phyloP scores from a whole-genome alignment of 2,797 vertebrate genomes.

The Sebastiscus albofasciatus region DNA sequence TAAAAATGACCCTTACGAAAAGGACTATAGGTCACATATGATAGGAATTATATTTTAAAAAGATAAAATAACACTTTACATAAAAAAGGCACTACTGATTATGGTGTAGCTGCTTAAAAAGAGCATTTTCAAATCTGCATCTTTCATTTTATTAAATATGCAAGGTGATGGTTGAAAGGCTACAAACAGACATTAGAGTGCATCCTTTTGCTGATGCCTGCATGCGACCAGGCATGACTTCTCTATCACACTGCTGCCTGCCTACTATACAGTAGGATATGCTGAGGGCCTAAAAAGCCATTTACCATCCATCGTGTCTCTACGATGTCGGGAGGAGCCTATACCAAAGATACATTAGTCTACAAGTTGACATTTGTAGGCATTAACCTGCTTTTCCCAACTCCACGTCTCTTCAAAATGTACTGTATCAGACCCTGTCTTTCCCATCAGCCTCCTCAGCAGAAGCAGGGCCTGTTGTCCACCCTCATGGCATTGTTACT shows the following conservation, averaged over 20 bases:
- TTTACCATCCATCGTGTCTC: slow-evolving; percentile 10
- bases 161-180: not conserved
- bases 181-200: not conserved
- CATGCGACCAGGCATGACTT: slow-evolving; percentile 33
- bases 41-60: not conserved
- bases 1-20: not conserved
- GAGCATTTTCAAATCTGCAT: not conserved
- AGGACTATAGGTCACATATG: not conserved
- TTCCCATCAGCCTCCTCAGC: not conserved
- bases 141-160: not conserved
- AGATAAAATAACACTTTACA: too few species aligned
- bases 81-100: not conserved
- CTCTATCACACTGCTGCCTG: slow-evolving; percentile 1
- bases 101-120: not conserved
- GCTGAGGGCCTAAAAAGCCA: slow-evolving; percentile 36
- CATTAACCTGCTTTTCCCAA: slow-evolving; percentile 2
- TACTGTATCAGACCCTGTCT: not conserved
- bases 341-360: not conserved
- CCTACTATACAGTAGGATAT: slow-evolving; percentile 16
- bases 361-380: not conserved
- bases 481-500: slow-evolving; percentile 42
- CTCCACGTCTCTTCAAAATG: slow-evolving; percentile 10
- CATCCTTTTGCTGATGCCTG: slow-evolving; percentile 20
- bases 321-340: slow-evolving; percentile 17
- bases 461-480: slow-evolving; percentile 26